A percentile compares a stretch with the other conserved stretches of the same genome.
phyloP scores from a whole-genome alignment of 2,888 invertebrate species.

The Isoperla grammatica region DNA sequence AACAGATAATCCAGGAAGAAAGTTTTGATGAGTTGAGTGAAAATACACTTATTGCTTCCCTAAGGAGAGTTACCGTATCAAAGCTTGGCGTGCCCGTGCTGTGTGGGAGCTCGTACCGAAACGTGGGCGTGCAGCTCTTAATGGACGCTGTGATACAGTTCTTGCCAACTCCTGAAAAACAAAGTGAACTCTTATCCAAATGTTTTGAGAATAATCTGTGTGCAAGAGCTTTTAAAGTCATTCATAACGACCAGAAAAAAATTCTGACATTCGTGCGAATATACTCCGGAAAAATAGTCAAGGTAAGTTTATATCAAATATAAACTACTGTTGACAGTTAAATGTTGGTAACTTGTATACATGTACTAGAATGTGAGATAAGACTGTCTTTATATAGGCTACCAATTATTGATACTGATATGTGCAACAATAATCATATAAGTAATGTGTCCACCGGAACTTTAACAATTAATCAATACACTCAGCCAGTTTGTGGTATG shows the following conservation, averaged over 20 bases:
- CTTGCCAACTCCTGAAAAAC: slow-evolving; percentile 73
- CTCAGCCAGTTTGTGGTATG: no score
- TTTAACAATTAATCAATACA: no score
- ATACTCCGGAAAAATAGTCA: slow-evolving; percentile 67
- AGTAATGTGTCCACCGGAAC: no score
- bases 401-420: no score
- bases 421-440: no score
- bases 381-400: no score
- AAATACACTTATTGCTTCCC: slow-evolving; percentile 54
- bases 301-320: slow-evolving; percentile 44
- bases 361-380: no score
- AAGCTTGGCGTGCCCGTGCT: slow-evolving; percentile 65
- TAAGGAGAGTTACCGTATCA: slow-evolving; percentile 59
- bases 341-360: no score
- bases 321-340: no score
- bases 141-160: slow-evolving; percentile 79
- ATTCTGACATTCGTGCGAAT: slow-evolving; percentile 80
- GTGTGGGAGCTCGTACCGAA: slow-evolving; percentile 90
- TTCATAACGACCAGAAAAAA: slow-evolving; percentile 85
- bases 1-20: slow-evolving; percentile 61
- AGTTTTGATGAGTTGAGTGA: slow-evolving; percentile 59
- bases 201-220: slow-evolving; percentile 63
- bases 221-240: slow-evolving; percentile 87
- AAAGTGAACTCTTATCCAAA: slow-evolving; percentile 49
- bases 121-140: slow-evolving; percentile 84